A percentile compares a stretch with the other conserved stretches of the same genome.
These are phyloP conservation scores for Synergus umbraculus DNA, from an alignment of 2,888 invertebrate species.

Conservation along the genomic window DNA sequence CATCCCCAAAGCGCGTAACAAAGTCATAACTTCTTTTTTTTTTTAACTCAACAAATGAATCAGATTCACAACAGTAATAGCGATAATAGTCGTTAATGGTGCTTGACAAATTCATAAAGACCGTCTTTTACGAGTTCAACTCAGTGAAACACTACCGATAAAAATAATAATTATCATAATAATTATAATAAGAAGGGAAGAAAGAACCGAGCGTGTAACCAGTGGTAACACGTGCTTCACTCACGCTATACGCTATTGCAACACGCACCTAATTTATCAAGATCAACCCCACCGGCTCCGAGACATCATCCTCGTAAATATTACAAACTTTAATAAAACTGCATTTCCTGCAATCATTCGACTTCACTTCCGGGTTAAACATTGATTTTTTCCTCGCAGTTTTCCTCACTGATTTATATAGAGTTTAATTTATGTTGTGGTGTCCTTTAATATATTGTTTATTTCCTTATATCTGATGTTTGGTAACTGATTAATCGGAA, in stretches of 20 bases:
- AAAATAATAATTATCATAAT: slow-evolving; percentile 26
- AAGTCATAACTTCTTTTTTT: slow-evolving; percentile 6
- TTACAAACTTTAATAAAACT: slow-evolving; percentile 27
- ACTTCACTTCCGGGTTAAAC: slow-evolving; percentile 9
- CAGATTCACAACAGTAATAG: neutral
- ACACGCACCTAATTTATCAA: slow-evolving; percentile 49
- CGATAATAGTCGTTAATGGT: neutral
- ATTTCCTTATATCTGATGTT: neutral
- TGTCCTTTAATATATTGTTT: neutral
- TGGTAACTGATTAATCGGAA: neutral
- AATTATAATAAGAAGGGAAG: neutral
- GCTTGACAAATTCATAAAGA: neutral
- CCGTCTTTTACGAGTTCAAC: neutral
- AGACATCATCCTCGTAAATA: slow-evolving; percentile 27
- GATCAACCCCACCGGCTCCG: slow-evolving; percentile 17
- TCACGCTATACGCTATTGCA: slow-evolving; percentile 45
- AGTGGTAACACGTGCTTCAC: slow-evolving; percentile 34
- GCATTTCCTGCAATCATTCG: neutral
- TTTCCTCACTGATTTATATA: neutral
- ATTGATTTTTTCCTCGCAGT: neutral
- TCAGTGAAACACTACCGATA: slow-evolving; percentile 11
- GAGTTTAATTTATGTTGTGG: too few species aligned
- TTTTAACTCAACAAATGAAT: slow-evolving; percentile 10
- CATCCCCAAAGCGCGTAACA: slow-evolving; percentile 15
- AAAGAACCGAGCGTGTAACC: neutral